phyloP scores from a whole-genome alignment of 2,888 invertebrate species.

The Shargacucullia verbasci region DNA sequence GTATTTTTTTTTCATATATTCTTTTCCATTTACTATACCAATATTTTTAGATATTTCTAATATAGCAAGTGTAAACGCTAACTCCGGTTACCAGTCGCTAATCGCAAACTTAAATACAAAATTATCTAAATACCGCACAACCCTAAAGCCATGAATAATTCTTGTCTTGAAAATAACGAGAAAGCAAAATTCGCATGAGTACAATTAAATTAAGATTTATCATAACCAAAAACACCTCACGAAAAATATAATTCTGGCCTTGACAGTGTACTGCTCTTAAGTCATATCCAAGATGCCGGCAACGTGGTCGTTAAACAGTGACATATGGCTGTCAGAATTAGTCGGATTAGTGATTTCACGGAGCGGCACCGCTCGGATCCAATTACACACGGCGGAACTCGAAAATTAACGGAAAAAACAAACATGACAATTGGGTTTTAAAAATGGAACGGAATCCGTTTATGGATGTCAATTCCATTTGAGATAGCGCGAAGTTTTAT shows the following conservation, averaged over 20 bases:
- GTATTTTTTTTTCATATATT: too few species aligned
- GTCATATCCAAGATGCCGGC: slow-evolving; percentile 62
- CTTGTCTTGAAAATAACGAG: too few species aligned
- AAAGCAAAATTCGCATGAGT: too few species aligned
- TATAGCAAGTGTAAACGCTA: too few species aligned
- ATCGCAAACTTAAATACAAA: too few species aligned
- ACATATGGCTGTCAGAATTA: slow-evolving; percentile 89
- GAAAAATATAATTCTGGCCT: slow-evolving; percentile 9
- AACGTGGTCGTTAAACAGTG: slow-evolving; percentile 81
- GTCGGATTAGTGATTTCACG: slow-evolving; percentile 89
- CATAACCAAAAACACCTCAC: background rate
- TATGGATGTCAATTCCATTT: slow-evolving; percentile 70
- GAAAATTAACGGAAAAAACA: slow-evolving; percentile 78
- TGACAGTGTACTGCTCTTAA: slow-evolving; percentile 21
- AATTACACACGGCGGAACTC: slow-evolving; percentile 82
- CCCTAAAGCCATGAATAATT: too few species aligned
- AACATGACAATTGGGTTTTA: slow-evolving; percentile 76
- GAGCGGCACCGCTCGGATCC: slow-evolving; percentile 81
- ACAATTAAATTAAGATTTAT: too few species aligned
- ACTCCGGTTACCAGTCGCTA: too few species aligned
- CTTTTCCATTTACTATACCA: too few species aligned
- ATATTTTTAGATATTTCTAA: too few species aligned
- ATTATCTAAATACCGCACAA: too few species aligned
- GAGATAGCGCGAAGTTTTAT: slow-evolving; percentile 58
- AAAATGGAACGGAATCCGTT: slow-evolving; percentile 76